Evolutionary conservation across 2,113 vertebrate genomes (phyloP), one percentile per base, ranked within the genome.

Genomic region (Pseudorasbora parva): DNA sequence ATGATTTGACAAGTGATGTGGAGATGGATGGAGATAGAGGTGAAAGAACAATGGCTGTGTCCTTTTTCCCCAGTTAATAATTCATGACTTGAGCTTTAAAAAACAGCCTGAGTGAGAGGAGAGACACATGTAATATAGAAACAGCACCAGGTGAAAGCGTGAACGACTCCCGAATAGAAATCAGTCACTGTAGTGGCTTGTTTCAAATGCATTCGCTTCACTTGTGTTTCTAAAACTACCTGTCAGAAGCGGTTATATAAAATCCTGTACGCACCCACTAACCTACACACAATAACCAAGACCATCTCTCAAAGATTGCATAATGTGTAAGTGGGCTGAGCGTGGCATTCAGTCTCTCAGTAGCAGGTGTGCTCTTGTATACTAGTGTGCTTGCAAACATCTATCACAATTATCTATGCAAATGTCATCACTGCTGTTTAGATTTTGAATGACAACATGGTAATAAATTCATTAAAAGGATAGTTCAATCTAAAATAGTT

Each of bases 41-140:
- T 76, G 25, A 25, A 37, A 51, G 37, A 72, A 59, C 56, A 66
- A 68, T 23, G 7, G 30, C 85, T 82, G 33, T 64, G 23, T 51
- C 17, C 47, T 54, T 47, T 60, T 62, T 37, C 21, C 78, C 27
- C 62, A 25, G 49, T 82, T 49, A 82, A 77, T 82, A 78, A 85
- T 85, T 85, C 78, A 85, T 56, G 17, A 64, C 23, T 69, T 47
- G 37, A 56, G 49, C 43, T 45, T 37, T 82, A 37, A 84, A 57
- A 45, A 45, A 25, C n/a, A 69, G 59, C 43, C 62, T 25, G 12
- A 21, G 7, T 17, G 33, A 19, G 33, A 43, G 73, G 12, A 79
- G 37, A 73, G 21, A 45, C 11, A 41, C 10, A 43, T n/a, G n/a
- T 21, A 73, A n/a, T 27, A 51, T 51, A 1, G 45, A 51, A 19